A percentile compares a stretch with the other conserved stretches of the same genome.
Evolutionary conservation across 1,140 invertebrate species (phyloP).

Genomic region (Drosophila saltans): DNA sequence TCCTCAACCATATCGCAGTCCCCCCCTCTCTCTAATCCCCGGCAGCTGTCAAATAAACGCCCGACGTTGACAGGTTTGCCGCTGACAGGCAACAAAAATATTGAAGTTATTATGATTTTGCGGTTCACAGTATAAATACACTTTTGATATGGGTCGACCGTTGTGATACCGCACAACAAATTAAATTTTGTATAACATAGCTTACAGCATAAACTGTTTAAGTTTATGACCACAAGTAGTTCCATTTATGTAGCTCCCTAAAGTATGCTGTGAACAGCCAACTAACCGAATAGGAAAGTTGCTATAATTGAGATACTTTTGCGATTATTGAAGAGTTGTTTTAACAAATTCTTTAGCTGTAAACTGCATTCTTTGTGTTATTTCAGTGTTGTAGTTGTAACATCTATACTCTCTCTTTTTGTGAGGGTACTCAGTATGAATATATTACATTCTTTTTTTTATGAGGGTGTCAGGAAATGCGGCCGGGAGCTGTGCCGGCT

Average conservation of each 20-base stretch:
- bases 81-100: slow-evolving; percentile 68
- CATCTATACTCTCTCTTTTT: slow-evolving; percentile 1
- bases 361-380: too few relatives aligned
- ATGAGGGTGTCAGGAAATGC: slow-evolving; percentile 57
- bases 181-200: too few relatives aligned
- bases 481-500: slow-evolving; percentile 49
- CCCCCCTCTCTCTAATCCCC: slow-evolving; percentile 49
- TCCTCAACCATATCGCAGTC: neutral
- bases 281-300: too few relatives aligned
- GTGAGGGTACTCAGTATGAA: slow-evolving; percentile 50
- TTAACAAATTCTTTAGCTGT: too few relatives aligned
- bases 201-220: too few relatives aligned
- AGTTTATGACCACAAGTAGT: too few relatives aligned
- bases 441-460: slow-evolving; percentile 72
- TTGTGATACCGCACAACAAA: neutral
- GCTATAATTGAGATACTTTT: too few relatives aligned
- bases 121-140: neutral
- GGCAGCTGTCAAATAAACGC: slow-evolving; percentile 67
- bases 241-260: too few relatives aligned
- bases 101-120: slow-evolving; percentile 79
- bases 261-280: too few relatives aligned
- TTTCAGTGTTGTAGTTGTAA: neutral
- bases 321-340: too few relatives aligned
- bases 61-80: slow-evolving; percentile 55
- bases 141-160: neutral